Evolutionary conservation across 2,797 vertebrate species (phyloP).

Genomic region (Zalophus californianus): DNA sequence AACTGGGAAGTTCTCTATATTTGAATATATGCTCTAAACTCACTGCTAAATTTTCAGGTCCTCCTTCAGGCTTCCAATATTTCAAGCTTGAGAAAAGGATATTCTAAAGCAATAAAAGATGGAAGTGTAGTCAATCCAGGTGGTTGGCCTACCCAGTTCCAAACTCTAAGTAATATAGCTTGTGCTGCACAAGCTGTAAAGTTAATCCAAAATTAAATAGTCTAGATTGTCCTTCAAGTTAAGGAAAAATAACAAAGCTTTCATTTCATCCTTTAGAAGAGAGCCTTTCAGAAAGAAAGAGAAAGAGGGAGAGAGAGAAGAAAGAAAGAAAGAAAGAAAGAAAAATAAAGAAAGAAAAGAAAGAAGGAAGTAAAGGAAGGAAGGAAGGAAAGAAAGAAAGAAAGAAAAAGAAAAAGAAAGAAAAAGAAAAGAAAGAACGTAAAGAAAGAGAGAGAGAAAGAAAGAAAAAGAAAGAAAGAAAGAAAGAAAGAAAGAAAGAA

Average conservation of each 20-base stretch:
- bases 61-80: background rate
- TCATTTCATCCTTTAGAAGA: slow-evolving; percentile 47
- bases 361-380: no score
- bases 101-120: background rate
- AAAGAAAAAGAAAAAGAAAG: no score
- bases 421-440: no score
- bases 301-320: background rate
- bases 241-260: slow-evolving; percentile 34
- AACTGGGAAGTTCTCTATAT: background rate
- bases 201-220: background rate
- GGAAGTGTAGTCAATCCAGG: background rate
- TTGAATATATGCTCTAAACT: background rate
- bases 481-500: background rate
- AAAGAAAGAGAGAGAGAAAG: fast-evolving
- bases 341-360: no score
- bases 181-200: background rate
- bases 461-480: no score
- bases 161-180: background rate
- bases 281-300: background rate
- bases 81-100: background rate
- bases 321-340: background rate
- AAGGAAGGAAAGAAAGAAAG: no score
- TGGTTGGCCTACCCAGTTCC: background rate
- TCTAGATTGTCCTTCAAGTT: background rate
- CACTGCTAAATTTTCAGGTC: background rate